These are phyloP conservation scores for Plodia interpunctella DNA, from an alignment of 1,140 invertebrate species.

Conservation along the genomic window DNA sequence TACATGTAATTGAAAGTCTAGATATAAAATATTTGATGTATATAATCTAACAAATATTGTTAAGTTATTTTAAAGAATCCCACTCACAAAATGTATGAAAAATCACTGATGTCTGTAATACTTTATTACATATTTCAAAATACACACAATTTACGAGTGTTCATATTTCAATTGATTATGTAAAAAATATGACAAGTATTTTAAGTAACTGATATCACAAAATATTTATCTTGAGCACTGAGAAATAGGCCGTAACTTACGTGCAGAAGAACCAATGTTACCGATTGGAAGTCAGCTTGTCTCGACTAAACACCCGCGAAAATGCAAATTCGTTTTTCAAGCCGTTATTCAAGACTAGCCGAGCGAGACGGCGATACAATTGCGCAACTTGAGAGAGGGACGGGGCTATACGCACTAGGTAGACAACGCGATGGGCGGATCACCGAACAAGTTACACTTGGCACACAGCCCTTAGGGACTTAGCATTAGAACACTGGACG, in stretches of 20 bases:
- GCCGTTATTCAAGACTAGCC: constrained; percentile 20
- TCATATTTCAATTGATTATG: too few relatives aligned
- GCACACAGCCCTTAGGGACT: constrained; percentile 30
- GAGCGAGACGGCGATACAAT: constrained; percentile 39
- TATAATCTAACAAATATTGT: too few relatives aligned
- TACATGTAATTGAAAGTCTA: too few relatives aligned
- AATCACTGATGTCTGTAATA: too few relatives aligned
- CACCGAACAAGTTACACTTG: constrained; percentile 28
- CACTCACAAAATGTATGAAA: too few relatives aligned
- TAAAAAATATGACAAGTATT: too few relatives aligned
- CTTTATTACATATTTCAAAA: too few relatives aligned
- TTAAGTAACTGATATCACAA: neutral
- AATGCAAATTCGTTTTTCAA: constrained; percentile 30
- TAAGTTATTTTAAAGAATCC: too few relatives aligned
- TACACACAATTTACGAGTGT: too few relatives aligned
- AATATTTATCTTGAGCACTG: neutral
- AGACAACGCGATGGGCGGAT: constrained; percentile 17
- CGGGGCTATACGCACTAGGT: constrained; percentile 33
- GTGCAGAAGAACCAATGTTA: constrained; percentile 47
- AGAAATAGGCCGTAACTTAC: constrained; percentile 41
- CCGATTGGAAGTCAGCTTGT: constrained; percentile 37
- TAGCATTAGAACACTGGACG: constrained; percentile 34
- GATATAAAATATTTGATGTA: too few relatives aligned
- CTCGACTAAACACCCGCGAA: constrained; percentile 45
- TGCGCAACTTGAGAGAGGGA: constrained; percentile 47